Percentiles rank a stretch among this genome's conserved stretches.
These are phyloP conservation scores for Cydia pomonella DNA, from an alignment of 1,140 invertebrate genomes.

Conservation along the genomic window DNA sequence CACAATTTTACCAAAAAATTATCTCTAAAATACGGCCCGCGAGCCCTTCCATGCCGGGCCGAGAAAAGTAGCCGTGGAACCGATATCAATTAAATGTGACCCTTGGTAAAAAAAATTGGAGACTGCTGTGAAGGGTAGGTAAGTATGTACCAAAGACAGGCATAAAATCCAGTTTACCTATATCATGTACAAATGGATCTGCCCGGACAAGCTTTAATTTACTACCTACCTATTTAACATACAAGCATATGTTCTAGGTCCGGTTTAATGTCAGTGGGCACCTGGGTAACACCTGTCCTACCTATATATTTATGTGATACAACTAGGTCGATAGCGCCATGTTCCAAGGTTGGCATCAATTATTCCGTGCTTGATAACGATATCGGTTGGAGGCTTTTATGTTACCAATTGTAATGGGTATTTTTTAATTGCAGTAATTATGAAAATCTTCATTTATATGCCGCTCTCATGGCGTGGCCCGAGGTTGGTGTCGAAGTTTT, in stretches of 20 bases:
- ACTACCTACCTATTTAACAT: not conserved
- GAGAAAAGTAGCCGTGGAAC: no score
- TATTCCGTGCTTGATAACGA: not conserved
- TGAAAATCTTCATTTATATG: not conserved
- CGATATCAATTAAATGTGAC: no score
- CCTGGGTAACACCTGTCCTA: not conserved
- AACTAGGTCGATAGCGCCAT: not conserved
- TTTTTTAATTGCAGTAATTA: not conserved
- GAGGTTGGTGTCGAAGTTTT: no score
- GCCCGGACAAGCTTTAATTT: not conserved
- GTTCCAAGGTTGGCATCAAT: slow-evolving; percentile 1
- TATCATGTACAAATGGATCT: not conserved
- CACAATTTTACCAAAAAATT: no score
- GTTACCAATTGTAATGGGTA: not conserved
- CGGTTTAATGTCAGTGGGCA: not conserved
- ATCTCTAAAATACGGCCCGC: no score
- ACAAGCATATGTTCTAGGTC: not conserved
- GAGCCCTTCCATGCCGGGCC: no score
- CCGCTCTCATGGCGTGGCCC: no score
- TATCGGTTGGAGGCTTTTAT: not conserved
- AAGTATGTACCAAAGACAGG: no score
- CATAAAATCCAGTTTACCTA: not conserved
- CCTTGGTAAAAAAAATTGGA: no score
- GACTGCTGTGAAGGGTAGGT: no score
- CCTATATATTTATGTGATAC: not conserved